Base-by-base conservation (phyloP, 2,113 vertebrate genomes). In the Parotia lawesii region DNA sequence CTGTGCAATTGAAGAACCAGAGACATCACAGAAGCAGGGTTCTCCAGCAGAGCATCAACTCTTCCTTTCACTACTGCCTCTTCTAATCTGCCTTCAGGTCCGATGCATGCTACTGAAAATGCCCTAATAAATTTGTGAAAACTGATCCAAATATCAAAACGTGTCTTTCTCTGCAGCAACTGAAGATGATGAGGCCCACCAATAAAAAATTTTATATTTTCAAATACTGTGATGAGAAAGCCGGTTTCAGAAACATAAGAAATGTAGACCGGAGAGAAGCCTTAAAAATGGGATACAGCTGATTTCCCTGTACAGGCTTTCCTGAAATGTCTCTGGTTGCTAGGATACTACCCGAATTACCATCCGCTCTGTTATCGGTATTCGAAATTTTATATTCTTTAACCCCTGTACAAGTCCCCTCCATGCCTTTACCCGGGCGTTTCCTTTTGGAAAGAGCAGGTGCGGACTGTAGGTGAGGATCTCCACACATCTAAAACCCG, bases 261-360 rank as follows among this genome's bases (percentile, higher is more conserved):
- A 50, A 76, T n/a, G 27, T 21, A 47, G 73, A 57, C 25, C 18
- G 76, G 58, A 66, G 53, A 51, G n/a, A 51, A 16, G 38, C 67
- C 74, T 83, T 76, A 60, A 67, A 77, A 78, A 65, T 25, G 31
- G 54, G 27, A 47, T 58, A 1, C 3, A 67, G 73, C 67, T 88
- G 83, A 88, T 93, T 96, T 93, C 72, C 69, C 72, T 35, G 40
- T 21, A 21, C 44, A 75, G 74, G 58, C 57, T 79, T 42, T 86
- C 62, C 83, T 72, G 72, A 16, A 42, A 56, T 74, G 85, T 88
- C 60, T 64, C 40, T 23, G 20, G 96, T 97, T 97, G 92, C 96
- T 95, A 95, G 85, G 92, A 89, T 90, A 96, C 94, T 50, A 29
- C 65, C 77, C 85, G 38, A 21, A 58, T 33, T 62, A 54, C 71